Base-by-base conservation (phyloP, 2,888 invertebrate genomes). In the Noctua comes region DNA sequence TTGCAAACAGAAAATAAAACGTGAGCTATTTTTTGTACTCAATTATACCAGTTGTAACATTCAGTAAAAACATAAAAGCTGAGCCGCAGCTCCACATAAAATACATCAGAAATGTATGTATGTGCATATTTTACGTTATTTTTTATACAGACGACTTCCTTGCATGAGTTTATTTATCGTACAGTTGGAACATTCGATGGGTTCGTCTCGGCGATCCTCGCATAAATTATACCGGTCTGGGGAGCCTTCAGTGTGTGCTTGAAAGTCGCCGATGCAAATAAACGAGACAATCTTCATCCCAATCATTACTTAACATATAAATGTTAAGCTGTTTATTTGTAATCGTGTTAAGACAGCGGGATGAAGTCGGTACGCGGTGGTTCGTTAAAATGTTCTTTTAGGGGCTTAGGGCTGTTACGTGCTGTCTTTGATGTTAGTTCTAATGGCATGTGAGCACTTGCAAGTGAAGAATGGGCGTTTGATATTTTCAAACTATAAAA, bases 201-300 rank as follows among this genome's bases (percentile, higher is more conserved):
- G 43, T 77, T 68, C 72, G 46, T 80, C 80, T 80, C 66, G 59
- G 65, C 76, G 83, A 81, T 79, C 82, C 70, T 69, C 79, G 84
- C 86, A 89, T 90, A 90, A 88, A 88, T 89, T 88, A 87, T 85
- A 84, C 85, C 88, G 83, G 85, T 85, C 78, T 69, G 77, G 57
- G 75, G 43, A 76, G 76, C 57, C 73, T 77, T 68, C 77, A 80
- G 73, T 57, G 68, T 68, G 36, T 74, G 73, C 83, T 85, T 92
- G 85, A 90, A 91, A 92, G 88, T 80, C 76, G 77, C 85, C 77
- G 87, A 87, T 86, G 82, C 88, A 88, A 88, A 91, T 88, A 88
- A 88, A 88, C 73, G 85, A 90, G 69, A 69, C 77, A 74, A 76
- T 83, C 82, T 85, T 76, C 86, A 89, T 89, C 76, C 86, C 81